Evolutionary conservation across 2,797 vertebrate species (phyloP).

Genomic region (Pogonophryne albipinna): DNA sequence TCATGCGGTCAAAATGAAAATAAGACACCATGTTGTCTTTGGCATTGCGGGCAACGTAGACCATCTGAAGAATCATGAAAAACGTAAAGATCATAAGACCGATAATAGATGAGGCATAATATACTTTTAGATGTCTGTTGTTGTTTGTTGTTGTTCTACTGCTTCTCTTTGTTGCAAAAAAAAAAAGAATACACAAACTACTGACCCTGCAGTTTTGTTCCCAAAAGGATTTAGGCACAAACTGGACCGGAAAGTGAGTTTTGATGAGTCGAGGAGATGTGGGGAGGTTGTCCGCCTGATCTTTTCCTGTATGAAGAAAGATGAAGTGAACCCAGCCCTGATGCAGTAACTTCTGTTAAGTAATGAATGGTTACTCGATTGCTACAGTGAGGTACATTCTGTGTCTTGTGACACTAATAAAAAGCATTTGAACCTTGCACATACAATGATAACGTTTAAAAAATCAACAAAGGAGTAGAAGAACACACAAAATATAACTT

Average conservation of each 20-base stretch:
- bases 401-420: background rate
- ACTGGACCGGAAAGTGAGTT: slow-evolving; percentile 75
- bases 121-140: background rate
- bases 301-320: slow-evolving; percentile 48
- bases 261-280: slow-evolving; percentile 77
- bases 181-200: background rate
- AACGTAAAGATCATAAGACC: background rate
- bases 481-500: no score
- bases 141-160: background rate
- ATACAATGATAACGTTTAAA: background rate
- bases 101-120: background rate
- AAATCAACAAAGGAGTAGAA: no score
- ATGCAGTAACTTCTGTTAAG: background rate
- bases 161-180: background rate
- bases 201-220: slow-evolving; percentile 75
- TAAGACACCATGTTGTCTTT: slow-evolving; percentile 90
- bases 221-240: slow-evolving; percentile 78
- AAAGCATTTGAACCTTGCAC: background rate
- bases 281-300: slow-evolving; percentile 51
- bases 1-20: slow-evolving; percentile 90
- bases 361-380: background rate
- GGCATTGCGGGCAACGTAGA: slow-evolving; percentile 54
- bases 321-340: background rate
- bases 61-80: background rate
- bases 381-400: background rate